Evolutionary conservation across 2,797 vertebrate species (phyloP).

Genomic region (Syndactyla subalaris): DNA sequence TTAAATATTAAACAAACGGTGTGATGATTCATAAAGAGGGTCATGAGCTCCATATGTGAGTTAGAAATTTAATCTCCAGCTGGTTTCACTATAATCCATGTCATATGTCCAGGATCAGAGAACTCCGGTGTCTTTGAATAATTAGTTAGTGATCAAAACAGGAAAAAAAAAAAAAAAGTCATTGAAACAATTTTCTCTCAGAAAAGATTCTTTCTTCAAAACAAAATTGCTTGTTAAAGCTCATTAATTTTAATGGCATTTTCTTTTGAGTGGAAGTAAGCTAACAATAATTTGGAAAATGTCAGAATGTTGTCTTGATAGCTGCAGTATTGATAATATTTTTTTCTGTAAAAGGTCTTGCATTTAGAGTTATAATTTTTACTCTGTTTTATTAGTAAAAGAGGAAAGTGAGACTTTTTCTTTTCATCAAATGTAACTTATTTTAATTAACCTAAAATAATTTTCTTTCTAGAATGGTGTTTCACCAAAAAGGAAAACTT

Average conservation of each 20-base stretch:
- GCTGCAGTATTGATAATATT: neutral
- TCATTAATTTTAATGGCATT: slow-evolving; percentile 24
- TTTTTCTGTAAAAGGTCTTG: neutral
- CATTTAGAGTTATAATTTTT: neutral
- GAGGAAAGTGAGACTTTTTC: neutral
- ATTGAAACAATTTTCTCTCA: slow-evolving; percentile 30
- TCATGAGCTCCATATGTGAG: slow-evolving; percentile 63
- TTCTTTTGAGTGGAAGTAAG: neutral
- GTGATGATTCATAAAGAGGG: slow-evolving; percentile 67
- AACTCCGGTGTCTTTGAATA: slow-evolving; percentile 33
- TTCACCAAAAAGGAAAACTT: neutral
- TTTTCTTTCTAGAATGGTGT: neutral
- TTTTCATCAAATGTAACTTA: neutral
- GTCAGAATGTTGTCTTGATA: slow-evolving; percentile 12
- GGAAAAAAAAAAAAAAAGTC: slow-evolving; percentile 5
- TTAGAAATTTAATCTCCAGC: slow-evolving; percentile 65
- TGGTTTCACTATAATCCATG: slow-evolving; percentile 62
- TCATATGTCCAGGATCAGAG: slow-evolving; percentile 54
- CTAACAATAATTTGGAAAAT: slow-evolving; percentile 40
- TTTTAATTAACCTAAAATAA: slow-evolving; percentile 15
- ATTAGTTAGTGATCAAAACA: slow-evolving; percentile 62
- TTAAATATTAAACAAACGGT: slow-evolving; percentile 68
- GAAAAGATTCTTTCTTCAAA: slow-evolving; percentile 31
- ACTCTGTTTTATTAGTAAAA: neutral
- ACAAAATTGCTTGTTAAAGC: slow-evolving; percentile 33